A percentile compares a stretch with the other conserved stretches of the same genome.
Evolutionary conservation across 2,888 invertebrate genomes (phyloP).

Genomic region (Napeogenes sylphis): DNA sequence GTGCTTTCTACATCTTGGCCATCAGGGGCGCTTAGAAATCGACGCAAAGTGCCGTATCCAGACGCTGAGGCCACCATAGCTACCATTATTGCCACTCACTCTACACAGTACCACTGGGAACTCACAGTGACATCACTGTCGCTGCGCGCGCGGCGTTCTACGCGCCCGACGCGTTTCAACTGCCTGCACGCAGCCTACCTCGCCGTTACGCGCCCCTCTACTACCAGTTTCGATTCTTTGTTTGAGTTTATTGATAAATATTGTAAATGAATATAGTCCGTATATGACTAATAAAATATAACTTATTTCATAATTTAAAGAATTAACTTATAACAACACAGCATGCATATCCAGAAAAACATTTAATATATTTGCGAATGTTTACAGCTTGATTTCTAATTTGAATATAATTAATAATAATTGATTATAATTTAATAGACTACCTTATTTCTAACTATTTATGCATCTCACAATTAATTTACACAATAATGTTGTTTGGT

Average conservation of each 20-base stretch:
- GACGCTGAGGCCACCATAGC: conserved; percentile 74
- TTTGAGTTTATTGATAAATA: conserved; percentile 28
- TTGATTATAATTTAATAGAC: no score
- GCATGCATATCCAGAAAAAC: no score
- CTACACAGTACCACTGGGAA: conserved; percentile 52
- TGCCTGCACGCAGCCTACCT: conserved; percentile 39
- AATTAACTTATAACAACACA: no score
- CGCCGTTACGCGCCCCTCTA: conserved; percentile 43
- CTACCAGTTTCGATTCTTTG: conserved; percentile 40
- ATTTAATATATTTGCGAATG: no score
- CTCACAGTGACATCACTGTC: conserved; percentile 63
- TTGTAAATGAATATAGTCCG: neutral
- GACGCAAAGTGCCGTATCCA: conserved; percentile 73
- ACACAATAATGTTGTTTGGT: no score
- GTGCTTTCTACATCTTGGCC: conserved; percentile 54
- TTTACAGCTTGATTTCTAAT: no score
- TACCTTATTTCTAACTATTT: no score
- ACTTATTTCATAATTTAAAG: no score
- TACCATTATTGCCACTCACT: conserved; percentile 58
- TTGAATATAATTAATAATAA: no score
- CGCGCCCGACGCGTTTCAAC: conserved; percentile 63
- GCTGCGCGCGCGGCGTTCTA: conserved; percentile 54
- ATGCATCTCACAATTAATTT: no score
- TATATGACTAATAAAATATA: no score
- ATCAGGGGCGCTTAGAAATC: conserved; percentile 70